These are phyloP conservation scores for Drosophila rubida DNA, from an alignment of 2,888 invertebrate genomes.

Conservation along the genomic window DNA sequence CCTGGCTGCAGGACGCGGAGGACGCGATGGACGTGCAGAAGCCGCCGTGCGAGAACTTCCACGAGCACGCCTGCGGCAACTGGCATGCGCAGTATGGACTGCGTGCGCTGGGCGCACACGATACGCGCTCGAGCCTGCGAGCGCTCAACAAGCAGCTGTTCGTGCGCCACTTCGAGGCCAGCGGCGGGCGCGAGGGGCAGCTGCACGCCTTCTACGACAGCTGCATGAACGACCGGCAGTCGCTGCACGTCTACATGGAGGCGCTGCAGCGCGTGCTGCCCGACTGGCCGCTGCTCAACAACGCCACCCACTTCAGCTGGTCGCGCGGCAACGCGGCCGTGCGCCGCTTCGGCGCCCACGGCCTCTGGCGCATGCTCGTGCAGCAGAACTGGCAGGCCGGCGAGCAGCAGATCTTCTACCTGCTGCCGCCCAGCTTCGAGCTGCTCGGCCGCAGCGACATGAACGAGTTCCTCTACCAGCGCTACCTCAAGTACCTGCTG, in stretches of 20 bases:
- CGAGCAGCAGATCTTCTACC: conserved; percentile 75
- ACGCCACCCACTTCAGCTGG: conserved; percentile 68
- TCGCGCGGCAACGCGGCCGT: conserved; percentile 69
- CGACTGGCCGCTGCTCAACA: conserved; percentile 74
- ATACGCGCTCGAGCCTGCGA: conserved; percentile 64
- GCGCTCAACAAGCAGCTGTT: conserved; percentile 70
- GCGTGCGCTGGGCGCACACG: conserved; percentile 66
- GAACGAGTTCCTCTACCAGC: conserved; percentile 71
- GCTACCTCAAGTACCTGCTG: conserved; percentile 78
- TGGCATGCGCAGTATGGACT: conserved; percentile 86
- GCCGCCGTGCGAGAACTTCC: conserved; percentile 93
- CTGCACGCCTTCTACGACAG: conserved; percentile 64
- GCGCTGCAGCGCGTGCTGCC: conserved; percentile 48
- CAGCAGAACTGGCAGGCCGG: conserved; percentile 82
- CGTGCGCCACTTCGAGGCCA: conserved; percentile 60
- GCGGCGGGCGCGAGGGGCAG: conserved; percentile 7
- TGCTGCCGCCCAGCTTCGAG: conserved; percentile 73
- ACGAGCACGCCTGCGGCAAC: conserved; percentile 93
- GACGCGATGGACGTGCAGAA: conserved; percentile 79
- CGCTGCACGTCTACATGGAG: conserved; percentile 65
- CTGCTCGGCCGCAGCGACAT: conserved; percentile 57
- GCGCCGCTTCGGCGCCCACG: conserved; percentile 74
- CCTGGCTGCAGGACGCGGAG: neutral
- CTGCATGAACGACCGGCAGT: conserved; percentile 61
- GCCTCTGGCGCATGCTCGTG: conserved; percentile 73